Percentiles rank a stretch among this genome's conserved stretches.
Conservation (phyloP, 2,797 vertebrate genomes). For the Fistularia tabacaria region DNA sequence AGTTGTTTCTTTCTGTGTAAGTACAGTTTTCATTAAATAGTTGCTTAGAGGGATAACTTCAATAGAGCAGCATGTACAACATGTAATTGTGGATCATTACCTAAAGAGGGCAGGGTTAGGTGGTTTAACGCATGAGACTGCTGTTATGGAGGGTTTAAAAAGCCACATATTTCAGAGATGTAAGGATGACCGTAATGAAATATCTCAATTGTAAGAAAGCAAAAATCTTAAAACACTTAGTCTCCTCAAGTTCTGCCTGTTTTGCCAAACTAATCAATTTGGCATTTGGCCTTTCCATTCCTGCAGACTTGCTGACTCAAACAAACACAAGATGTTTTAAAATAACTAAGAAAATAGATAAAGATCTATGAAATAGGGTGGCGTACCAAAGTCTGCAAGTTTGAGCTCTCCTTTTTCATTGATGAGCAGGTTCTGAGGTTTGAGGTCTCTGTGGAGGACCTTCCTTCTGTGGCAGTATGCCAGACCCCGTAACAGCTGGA, state of each 20-base stretch:
- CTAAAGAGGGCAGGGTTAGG: conserved; percentile 36
- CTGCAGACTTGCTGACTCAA: too few species aligned
- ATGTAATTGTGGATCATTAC: conserved; percentile 1
- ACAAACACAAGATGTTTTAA: too few species aligned
- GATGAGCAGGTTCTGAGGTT: conserved; percentile 82
- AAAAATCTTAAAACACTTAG: too few species aligned
- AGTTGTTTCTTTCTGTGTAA: neutral
- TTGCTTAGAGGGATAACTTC: too few species aligned
- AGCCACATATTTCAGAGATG: too few species aligned
- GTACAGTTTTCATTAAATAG: neutral
- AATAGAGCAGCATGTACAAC: too few species aligned
- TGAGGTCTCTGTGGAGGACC: conserved; percentile 80
- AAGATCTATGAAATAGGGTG: neutral
- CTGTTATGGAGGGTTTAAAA: neutral
- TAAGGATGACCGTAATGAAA: too few species aligned
- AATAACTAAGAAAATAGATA: neutral
- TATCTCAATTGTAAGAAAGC: too few species aligned
- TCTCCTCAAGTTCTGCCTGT: too few species aligned
- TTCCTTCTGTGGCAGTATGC: conserved; percentile 79
- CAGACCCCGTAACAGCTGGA: conserved; percentile 77
- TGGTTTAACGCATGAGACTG: neutral
- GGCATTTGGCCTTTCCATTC: too few species aligned
- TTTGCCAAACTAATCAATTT: too few species aligned
- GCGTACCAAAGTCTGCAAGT: conserved; percentile 78
- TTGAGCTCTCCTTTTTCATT: conserved; percentile 80